These are phyloP conservation scores for Turnix velox DNA, from an alignment of 2,113 vertebrate species.

Conservation along the genomic window DNA sequence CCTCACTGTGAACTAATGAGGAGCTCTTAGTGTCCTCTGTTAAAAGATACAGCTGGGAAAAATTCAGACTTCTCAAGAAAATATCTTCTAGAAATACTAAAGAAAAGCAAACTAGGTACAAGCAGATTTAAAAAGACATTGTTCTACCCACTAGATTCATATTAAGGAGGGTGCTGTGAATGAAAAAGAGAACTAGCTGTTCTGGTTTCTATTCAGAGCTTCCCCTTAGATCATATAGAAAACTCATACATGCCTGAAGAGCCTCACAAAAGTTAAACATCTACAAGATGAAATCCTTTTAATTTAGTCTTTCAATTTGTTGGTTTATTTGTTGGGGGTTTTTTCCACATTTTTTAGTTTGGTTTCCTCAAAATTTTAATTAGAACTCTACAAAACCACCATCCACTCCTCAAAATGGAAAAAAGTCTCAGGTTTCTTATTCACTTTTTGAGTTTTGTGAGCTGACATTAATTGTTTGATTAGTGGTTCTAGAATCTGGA, in stretches of 20 bases:
- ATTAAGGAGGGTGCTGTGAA: not conserved
- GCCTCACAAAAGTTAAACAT: not conserved
- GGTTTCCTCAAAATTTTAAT: not conserved
- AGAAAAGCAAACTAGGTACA: not conserved
- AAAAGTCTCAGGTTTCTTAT: not conserved
- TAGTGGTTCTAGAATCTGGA: not conserved
- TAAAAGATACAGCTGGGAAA: not conserved
- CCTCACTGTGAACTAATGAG: not conserved
- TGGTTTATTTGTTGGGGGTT: not conserved
- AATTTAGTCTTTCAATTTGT: not conserved
- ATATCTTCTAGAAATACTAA: not conserved
- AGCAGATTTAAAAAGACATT: not conserved
- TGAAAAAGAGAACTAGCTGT: not conserved
- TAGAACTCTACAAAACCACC: not conserved
- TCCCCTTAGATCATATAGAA: not conserved
- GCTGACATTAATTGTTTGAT: not conserved
- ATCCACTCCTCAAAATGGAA: not conserved
- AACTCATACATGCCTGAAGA: not conserved
- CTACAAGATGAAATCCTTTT: not conserved
- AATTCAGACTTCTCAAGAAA: not conserved
- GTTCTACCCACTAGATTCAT: not conserved
- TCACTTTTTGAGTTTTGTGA: not conserved
- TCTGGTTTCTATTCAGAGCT: not conserved
- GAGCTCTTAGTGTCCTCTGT: not conserved
- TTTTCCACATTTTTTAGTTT: not conserved